These are phyloP conservation scores for Melanocharis versteri DNA, from an alignment of 2,113 vertebrate genomes.

Conservation along the genomic window DNA sequence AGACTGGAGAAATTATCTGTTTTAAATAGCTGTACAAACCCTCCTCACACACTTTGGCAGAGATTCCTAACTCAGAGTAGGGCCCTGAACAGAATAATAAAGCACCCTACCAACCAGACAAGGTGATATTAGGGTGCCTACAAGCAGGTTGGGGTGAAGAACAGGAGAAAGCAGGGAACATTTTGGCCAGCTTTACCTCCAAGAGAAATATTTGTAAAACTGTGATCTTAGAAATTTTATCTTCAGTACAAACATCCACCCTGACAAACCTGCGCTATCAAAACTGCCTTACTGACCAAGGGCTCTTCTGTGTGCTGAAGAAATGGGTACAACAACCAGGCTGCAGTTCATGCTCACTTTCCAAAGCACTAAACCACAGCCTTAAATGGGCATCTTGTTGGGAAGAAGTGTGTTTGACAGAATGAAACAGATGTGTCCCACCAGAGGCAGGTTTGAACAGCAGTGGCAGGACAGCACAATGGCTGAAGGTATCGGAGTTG, in stretches of 20 bases:
- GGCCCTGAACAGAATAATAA: neutral
- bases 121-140: neutral
- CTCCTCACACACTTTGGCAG: neutral
- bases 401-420: neutral
- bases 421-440: neutral
- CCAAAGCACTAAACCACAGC: neutral
- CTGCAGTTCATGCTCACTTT: neutral
- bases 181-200: neutral
- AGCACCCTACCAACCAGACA: neutral
- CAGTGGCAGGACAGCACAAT: neutral
- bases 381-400: neutral
- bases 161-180: neutral
- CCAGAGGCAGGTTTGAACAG: neutral
- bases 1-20: neutral
- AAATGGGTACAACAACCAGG: neutral
- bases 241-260: neutral
- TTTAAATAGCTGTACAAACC: neutral
- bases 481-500: fast-evolving
- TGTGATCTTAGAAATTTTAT: neutral
- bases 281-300: neutral
- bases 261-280: neutral
- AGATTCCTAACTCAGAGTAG: neutral
- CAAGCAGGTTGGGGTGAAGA: neutral
- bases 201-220: neutral
- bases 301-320: neutral